Conservation (phyloP, 2,113 vertebrate species). For the Probosciger aterrimus region DNA sequence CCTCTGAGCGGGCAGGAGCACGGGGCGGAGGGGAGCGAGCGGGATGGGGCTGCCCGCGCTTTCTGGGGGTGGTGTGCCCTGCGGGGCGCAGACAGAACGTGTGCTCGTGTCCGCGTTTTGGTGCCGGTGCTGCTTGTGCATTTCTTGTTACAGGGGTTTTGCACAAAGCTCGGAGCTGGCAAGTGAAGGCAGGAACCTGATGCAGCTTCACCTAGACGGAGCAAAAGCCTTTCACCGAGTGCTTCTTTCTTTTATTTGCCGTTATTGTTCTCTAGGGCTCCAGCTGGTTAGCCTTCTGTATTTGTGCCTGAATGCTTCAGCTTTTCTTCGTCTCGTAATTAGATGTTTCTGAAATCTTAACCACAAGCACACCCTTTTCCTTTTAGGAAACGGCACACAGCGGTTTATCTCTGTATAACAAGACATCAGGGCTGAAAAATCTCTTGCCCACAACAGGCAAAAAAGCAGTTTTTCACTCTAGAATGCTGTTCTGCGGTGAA, state of each 20-base stretch:
- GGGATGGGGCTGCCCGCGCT: rapidly evolving
- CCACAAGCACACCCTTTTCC: background rate
- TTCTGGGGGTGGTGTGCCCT: rapidly evolving
- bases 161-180: rapidly evolving
- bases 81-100: rapidly evolving
- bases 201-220: background rate
- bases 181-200: rapidly evolving
- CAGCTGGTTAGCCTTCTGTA: rapidly evolving
- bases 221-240: rapidly evolving
- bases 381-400: rapidly evolving
- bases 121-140: rapidly evolving
- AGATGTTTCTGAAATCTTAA: background rate
- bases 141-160: rapidly evolving
- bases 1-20: no score
- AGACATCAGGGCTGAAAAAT: background rate
- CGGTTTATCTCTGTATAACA: background rate
- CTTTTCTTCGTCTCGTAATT: background rate
- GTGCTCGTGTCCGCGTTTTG: rapidly evolving
- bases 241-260: background rate
- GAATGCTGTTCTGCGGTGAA: background rate
- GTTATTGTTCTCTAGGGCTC: background rate
- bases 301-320: background rate
- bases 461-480: background rate
- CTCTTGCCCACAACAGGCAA: background rate
- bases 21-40: rapidly evolving